Conservation (phyloP, 2,797 vertebrate species). For the Harpagifer antarcticus region DNA sequence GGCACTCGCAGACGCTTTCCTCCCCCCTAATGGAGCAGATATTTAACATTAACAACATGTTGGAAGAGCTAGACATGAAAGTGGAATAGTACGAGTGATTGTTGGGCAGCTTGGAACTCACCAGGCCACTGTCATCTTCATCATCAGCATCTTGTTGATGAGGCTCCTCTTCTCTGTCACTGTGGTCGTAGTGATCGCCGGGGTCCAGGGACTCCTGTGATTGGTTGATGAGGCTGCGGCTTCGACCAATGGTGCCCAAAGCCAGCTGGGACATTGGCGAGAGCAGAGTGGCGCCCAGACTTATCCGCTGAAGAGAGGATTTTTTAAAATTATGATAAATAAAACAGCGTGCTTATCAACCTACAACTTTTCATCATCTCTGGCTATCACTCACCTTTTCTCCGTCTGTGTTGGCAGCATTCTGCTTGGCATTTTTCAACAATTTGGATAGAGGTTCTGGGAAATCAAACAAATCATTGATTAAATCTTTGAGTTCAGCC, state of each 20-base stretch:
- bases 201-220: constrained; percentile 87
- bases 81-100: background rate
- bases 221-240: constrained; percentile 85
- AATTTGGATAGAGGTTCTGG: constrained; percentile 93
- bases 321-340: constrained; percentile 3
- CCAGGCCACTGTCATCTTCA: constrained; percentile 89
- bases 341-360: background rate
- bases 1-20: constrained; percentile 87
- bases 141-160: constrained; percentile 90
- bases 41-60: constrained; percentile 16
- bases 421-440: constrained; percentile 93
- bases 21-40: constrained; percentile 68
- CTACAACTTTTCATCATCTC: background rate
- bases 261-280: constrained; percentile 86
- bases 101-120: constrained; percentile 59
- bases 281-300: constrained; percentile 84
- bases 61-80: background rate
- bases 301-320: constrained; percentile 78
- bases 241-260: constrained; percentile 85
- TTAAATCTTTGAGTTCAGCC: background rate
- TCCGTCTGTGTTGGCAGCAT: constrained; percentile 83
- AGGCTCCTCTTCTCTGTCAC: constrained; percentile 83
- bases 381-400: constrained; percentile 71
- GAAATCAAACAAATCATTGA: constrained; percentile 28
- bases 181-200: constrained; percentile 85